Evolutionary conservation across 2,113 vertebrate genomes (phyloP), one percentile per base, ranked within the genome.

Genomic region (Apaloderma vittatum): DNA sequence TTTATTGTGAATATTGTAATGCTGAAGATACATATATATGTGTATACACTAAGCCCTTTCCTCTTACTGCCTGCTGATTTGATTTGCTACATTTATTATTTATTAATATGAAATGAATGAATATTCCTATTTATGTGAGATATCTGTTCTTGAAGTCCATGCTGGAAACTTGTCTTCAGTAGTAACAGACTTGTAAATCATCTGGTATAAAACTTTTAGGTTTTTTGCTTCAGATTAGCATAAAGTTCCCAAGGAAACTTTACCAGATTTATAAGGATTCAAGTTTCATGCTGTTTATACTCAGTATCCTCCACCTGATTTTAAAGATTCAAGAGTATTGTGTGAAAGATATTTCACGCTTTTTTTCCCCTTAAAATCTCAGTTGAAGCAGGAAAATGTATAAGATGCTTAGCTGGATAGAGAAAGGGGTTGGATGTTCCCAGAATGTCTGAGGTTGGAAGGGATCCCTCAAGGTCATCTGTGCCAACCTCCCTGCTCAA

Each of bases 21-120:
- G 57, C 11, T 75, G 45, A 11, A 67, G 65, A 29, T 84, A 49
- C 9, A 18, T 51, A 15, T 49, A 15, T 32, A 66, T 59, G 24
- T 43, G 20, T 15, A 36, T 67, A 20, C 90, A 65, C 80, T 34
- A 91, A 79, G 19, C 14, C 46, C 22, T 57, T 87, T 49, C 13
- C 6, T 18, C 12, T 51, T 88, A 26, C 49, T 68, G 15, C 19
- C 34, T 59, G 18, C 23, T 86, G 22, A 21, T 58, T 86, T 92
- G 65, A 76, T 62, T 88, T 90, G 57, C 18, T 84, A 8, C 62
- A 21, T 90, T 90, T 86, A 90, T 93, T 86, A 80, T 91, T 81
- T 74, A 67, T 79, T 90, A 68, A 86, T 90, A 70, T 77, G 82
- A 84, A 90, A 77, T 1, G 2, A 79, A 62, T 26, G 36, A 49